A percentile compares a stretch with the other conserved stretches of the same genome.
phyloP scores from a whole-genome alignment of 2,113 vertebrate genomes.

The Uria aalge region DNA sequence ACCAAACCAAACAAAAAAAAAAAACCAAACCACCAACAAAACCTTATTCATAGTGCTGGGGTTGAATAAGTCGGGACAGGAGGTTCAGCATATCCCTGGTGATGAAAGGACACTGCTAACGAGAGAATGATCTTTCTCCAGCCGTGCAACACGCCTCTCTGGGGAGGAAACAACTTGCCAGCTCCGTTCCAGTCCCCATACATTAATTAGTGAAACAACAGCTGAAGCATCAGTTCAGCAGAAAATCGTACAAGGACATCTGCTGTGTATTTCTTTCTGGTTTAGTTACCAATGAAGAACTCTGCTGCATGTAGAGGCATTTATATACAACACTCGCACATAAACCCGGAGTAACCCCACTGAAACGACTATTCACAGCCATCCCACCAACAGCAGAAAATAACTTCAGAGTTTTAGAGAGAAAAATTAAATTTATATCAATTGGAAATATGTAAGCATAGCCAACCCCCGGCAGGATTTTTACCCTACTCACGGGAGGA shows the following conservation, averaged over 20 bases:
- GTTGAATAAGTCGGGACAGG: background rate
- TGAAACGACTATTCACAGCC: rapidly evolving
- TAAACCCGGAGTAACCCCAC: too few species aligned
- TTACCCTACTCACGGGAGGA: background rate
- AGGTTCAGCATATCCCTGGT: background rate
- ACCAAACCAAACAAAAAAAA: background rate
- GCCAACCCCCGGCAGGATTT: background rate
- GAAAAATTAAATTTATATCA: background rate
- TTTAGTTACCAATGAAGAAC: background rate
- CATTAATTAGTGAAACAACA: background rate
- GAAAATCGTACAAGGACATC: background rate
- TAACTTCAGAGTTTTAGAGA: rapidly evolving
- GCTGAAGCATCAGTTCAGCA: background rate
- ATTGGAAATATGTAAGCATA: rapidly evolving
- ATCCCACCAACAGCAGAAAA: rapidly evolving
- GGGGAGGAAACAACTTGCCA: background rate
- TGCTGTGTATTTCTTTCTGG: background rate
- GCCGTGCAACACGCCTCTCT: background rate
- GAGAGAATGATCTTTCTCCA: background rate
- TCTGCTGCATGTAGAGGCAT: rapidly evolving
- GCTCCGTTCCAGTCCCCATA: background rate
- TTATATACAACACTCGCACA: rapidly evolving
- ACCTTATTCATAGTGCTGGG: background rate
- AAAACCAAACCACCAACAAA: background rate
- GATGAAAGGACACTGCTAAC: background rate